Conservation (phyloP, 2,888 invertebrate species). For the Byasa hedistus region DNA sequence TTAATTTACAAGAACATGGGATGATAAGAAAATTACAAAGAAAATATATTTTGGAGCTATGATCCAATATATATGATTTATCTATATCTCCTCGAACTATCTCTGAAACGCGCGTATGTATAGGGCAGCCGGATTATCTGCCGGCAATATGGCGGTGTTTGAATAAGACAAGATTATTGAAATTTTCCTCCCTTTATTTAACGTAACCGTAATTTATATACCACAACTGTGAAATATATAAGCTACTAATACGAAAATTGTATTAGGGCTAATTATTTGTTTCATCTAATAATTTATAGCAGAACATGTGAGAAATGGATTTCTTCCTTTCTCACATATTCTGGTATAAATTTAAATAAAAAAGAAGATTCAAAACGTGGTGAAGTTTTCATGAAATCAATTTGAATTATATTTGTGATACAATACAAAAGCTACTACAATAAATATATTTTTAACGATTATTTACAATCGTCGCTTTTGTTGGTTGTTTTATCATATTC, state of each 20-base stretch:
- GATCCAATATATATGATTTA: constrained; percentile 1
- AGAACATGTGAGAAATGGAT: no score
- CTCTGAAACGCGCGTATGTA: constrained; percentile 19
- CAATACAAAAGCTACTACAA: background rate
- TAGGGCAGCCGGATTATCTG: constrained; percentile 21
- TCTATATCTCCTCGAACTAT: constrained; percentile 5
- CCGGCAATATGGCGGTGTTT: constrained; percentile 17
- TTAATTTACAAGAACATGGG: no score
- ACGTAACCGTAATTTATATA: constrained; percentile 8
- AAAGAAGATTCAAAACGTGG: no score
- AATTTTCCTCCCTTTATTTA: constrained; percentile 14
- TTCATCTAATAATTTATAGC: no score
- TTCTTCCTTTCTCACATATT: no score
- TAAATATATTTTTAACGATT: background rate
- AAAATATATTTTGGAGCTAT: background rate
- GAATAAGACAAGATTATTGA: constrained; percentile 12
- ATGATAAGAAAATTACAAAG: no score
- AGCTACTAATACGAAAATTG: background rate
- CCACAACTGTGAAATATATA: background rate
- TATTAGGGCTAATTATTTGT: background rate
- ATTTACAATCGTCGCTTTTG: background rate
- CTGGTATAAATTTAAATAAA: no score
- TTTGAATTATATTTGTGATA: background rate
- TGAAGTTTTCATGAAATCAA: no score
- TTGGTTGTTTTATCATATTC: constrained; percentile 2